These are phyloP conservation scores for Salminus brasiliensis DNA, from an alignment of 2,113 vertebrate species.

Conservation along the genomic window DNA sequence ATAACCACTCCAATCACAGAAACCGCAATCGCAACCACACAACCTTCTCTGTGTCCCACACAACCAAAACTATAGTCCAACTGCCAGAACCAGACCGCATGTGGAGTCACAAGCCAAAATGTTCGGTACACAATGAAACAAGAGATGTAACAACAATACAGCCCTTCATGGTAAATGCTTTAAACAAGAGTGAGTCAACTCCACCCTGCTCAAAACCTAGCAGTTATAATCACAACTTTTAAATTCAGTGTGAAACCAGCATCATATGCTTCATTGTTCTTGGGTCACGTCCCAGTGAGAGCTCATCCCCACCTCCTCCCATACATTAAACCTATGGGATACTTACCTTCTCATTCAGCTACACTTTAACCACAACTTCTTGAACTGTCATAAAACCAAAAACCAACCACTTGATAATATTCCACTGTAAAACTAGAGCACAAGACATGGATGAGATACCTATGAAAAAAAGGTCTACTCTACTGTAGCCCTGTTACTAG, in stretches of 20 bases:
- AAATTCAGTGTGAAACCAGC: neutral
- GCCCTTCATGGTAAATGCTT: neutral
- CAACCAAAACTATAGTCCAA: constrained; percentile 14
- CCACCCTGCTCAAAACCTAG: neutral
- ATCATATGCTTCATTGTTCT: neutral
- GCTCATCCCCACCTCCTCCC: neutral
- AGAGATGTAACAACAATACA: neutral
- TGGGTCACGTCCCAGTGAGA: neutral
- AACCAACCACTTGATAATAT: neutral
- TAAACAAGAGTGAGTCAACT: neutral
- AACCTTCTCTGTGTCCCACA: constrained; percentile 19
- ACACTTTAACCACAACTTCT: neutral
- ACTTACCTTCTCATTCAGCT: neutral
- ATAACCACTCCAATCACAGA: constrained; percentile 36
- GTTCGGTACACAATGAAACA: neutral
- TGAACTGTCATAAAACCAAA: neutral
- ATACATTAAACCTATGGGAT: neutral
- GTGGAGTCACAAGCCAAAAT: neutral
- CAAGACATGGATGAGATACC: neutral
- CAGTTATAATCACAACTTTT: neutral
- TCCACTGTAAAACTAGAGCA: too few species aligned
- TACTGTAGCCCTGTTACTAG: neutral
- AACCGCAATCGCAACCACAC: constrained; percentile 32
- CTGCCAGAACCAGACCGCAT: neutral
- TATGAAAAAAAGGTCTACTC: neutral